Percentiles rank a stretch among this genome's conserved stretches.
phyloP scores from a whole-genome alignment of 1,140 invertebrate species.

The Thalassaphorura encarpata region DNA sequence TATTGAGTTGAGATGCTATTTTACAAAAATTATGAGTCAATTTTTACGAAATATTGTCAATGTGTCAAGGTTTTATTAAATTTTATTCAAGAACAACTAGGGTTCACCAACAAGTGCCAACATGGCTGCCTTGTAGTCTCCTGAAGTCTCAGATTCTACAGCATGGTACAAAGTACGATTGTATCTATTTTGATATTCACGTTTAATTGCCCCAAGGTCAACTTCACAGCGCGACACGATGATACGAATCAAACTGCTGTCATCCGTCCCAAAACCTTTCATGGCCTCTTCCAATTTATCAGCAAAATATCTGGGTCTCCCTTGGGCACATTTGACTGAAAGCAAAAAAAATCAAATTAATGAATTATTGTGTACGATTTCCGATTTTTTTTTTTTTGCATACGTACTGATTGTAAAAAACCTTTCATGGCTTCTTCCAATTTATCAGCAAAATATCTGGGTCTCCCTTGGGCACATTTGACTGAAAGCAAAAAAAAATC shows the following conservation, averaged over 20 bases:
- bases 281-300: conserved; percentile 38
- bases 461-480: conserved; percentile 55
- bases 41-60: too few species aligned
- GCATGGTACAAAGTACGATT: conserved; percentile 56
- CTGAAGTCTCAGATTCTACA: conserved; percentile 41
- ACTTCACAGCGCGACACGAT: conserved; percentile 42
- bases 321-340: conserved; percentile 5
- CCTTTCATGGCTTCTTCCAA: conserved; percentile 62
- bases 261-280: conserved; percentile 40
- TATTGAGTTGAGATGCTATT: too few species aligned
- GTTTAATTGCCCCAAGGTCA: conserved; percentile 58
- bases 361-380: neutral
- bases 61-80: too few species aligned
- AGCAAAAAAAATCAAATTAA: neutral
- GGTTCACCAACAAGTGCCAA: neutral
- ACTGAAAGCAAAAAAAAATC: conserved; percentile 41
- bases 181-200: conserved; percentile 56
- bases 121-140: conserved; percentile 20
- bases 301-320: conserved; percentile 22
- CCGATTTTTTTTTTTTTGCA: neutral
- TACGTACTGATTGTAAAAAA: neutral
- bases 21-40: too few species aligned
- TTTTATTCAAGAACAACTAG: too few species aligned
- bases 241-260: conserved; percentile 39
- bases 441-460: conserved; percentile 60